Percentiles rank a stretch among this genome's conserved stretches.
phyloP scores from a whole-genome alignment of 2,797 vertebrate genomes.

The Scolopax rusticola region DNA sequence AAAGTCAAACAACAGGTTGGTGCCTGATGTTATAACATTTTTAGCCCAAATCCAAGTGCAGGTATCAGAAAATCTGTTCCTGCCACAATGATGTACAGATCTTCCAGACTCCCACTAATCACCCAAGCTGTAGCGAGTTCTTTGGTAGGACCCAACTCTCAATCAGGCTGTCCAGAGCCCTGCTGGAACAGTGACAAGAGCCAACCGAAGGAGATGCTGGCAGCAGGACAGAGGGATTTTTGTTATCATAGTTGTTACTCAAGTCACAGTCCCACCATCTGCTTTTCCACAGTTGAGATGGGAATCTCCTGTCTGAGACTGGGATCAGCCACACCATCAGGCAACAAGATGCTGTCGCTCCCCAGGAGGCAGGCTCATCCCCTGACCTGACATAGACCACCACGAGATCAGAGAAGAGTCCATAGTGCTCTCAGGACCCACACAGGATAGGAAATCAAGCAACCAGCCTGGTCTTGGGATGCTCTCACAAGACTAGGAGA shows the following conservation, averaged over 20 bases:
- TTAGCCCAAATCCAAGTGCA: neutral
- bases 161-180: neutral
- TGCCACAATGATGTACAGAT: neutral
- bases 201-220: neutral
- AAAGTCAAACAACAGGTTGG: neutral
- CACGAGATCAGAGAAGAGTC: neutral
- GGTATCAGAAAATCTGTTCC: neutral
- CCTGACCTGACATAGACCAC: fast-evolving
- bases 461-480: neutral
- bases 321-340: neutral
- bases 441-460: neutral
- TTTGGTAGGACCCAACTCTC: neutral
- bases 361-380: fast-evolving
- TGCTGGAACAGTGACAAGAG: neutral
- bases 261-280: neutral
- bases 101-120: neutral
- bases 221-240: neutral
- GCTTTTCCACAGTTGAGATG: neutral
- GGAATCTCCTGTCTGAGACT: neutral
- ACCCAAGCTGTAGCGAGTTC: neutral
- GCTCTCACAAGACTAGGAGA: neutral
- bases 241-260: fast-evolving
- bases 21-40: neutral
- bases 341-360: fast-evolving
- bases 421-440: neutral